Conservation (phyloP, 2,113 vertebrate species). For the Serilophus lunatus region DNA sequence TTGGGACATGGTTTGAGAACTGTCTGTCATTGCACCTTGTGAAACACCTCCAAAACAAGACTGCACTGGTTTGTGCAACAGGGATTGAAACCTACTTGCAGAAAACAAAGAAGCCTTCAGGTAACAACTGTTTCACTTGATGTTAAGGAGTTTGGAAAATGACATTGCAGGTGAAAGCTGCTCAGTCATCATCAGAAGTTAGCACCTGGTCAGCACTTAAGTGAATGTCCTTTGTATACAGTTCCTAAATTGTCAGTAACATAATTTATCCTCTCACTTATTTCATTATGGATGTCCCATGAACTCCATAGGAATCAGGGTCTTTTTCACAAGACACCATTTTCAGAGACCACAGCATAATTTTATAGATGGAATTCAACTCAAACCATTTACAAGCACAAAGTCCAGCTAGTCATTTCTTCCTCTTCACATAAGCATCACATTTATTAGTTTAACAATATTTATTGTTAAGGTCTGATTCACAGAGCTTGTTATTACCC, state of each 20-base stretch:
- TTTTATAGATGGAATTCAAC: not conserved
- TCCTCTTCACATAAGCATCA: not conserved
- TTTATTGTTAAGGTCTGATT: not conserved
- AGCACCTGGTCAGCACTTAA: not conserved
- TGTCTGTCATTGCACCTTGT: not conserved
- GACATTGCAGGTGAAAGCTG: not conserved
- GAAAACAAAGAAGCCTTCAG: not conserved
- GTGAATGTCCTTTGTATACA: not conserved
- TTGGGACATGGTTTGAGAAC: not conserved
- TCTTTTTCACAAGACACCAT: not conserved
- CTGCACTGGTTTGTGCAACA: not conserved
- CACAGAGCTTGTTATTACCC: not conserved
- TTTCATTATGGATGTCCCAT: not conserved
- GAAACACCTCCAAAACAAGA: not conserved
- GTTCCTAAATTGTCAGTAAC: not conserved
- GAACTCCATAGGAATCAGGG: not conserved
- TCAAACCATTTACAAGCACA: not conserved
- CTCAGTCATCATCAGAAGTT: not conserved
- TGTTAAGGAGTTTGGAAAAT: not conserved
- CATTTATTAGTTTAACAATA: not conserved
- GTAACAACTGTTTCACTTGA: not conserved
- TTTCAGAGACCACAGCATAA: not conserved
- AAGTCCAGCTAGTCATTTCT: not conserved
- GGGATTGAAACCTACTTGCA: not conserved
- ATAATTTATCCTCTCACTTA: not conserved